Evolutionary conservation across 2,888 invertebrate species (phyloP).

Genomic region (Pemphredon lugubris): DNA sequence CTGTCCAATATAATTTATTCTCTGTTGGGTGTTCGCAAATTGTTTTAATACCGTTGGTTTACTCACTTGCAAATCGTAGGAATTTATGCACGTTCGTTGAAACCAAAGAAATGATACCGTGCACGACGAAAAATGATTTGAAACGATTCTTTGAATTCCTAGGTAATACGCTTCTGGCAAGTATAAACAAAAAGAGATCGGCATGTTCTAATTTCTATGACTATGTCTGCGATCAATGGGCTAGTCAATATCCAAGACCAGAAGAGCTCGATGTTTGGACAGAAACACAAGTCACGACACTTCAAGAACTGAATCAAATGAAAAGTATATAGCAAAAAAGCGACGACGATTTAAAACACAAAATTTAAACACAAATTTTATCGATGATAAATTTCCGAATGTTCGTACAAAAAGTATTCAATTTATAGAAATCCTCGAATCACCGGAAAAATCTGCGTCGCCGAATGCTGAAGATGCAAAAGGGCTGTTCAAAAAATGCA

Average conservation of each 20-base stretch:
- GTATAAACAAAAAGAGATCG: background rate
- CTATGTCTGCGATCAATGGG: background rate
- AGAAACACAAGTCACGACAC: background rate
- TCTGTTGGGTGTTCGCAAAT: too few species aligned
- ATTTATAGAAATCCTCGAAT: background rate
- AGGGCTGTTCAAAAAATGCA: background rate
- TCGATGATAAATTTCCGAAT: too few species aligned
- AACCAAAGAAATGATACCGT: too few species aligned
- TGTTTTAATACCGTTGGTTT: too few species aligned
- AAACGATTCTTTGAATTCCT: too few species aligned
- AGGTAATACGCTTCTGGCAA: too few species aligned
- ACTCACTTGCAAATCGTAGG: too few species aligned
- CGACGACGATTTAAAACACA: too few species aligned
- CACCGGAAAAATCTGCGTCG: background rate
- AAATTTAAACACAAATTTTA: background rate
- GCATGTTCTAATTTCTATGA: background rate
- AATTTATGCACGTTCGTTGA: too few species aligned
- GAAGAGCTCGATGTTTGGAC: background rate
- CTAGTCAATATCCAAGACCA: background rate
- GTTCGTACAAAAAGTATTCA: too few species aligned
- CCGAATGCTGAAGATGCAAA: background rate
- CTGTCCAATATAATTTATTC: too few species aligned
- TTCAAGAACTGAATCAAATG: background rate
- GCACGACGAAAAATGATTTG: too few species aligned
- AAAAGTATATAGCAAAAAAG: background rate